Evolutionary conservation across 1,140 invertebrate species (phyloP), one percentile per base, ranked within the genome.

Genomic region (Helicoverpa armigera): DNA sequence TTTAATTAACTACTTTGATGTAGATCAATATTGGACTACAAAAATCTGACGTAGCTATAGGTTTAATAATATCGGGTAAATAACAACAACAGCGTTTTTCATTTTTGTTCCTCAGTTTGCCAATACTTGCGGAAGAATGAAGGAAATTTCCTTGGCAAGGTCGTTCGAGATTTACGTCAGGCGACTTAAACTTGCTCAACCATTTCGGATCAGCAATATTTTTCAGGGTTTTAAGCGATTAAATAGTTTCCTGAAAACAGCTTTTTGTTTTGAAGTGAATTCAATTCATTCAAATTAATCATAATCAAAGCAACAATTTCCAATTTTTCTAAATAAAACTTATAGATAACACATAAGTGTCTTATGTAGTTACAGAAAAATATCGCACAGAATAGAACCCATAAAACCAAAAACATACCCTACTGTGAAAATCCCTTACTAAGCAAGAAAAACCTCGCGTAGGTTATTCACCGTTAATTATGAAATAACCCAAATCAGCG

Each of bases 91-190:
- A 80, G 54, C 53, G 58, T 67, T 58, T 82, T 76, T 79, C 35
- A 43, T 43, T 79, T 85, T 85, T 80, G 79, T 83, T 83, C 76
- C 69, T 63, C 35, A 81, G 70, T 84, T 81, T 81, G 35, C 76
- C 80, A 60, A 82, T 84, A 84, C 70, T 84, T 81, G 23, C 76
- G 61, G 72, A 75, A 74, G 69, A 51, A 60, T 58, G 61, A 53
- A 65, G 50, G 56, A 53, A 84, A 79, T 58, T 31, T 50, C 35
- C 76, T 16, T 18, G 60, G n/a, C 73, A 69, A 67, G 73, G 77
- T 72, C 72, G 61, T 35, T 61, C 3, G 77, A 73, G 67, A 80
- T 85, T 82, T 82, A 79, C 80, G 81, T 79, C 83, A 84, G 80
- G 73, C 65, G 69, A 54, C 61, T 12, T 77, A 12, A 73, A 84